Conservation (phyloP, 2,797 vertebrate genomes). For the Melanotaenia pygmaea region DNA sequence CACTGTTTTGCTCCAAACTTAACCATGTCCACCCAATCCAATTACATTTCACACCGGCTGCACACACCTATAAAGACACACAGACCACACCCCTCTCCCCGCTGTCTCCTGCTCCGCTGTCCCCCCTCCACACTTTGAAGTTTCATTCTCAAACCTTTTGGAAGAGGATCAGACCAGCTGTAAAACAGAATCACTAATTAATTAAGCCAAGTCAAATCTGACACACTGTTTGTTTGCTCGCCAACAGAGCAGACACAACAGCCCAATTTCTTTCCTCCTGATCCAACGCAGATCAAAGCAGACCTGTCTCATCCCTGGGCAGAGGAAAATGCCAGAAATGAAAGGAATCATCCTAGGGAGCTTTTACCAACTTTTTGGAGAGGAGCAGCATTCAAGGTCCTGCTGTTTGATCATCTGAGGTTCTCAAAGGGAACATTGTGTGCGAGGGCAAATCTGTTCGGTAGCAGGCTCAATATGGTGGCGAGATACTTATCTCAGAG, state of each 20-base stretch:
- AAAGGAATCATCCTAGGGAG: slow-evolving; percentile 81
- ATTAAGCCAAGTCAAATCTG: slow-evolving; percentile 99
- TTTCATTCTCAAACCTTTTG: slow-evolving; percentile 97
- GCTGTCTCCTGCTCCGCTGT: slow-evolving; percentile 53
- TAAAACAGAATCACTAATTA: slow-evolving; percentile 99
- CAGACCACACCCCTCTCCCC: slow-evolving; percentile 53
- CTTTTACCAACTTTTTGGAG: slow-evolving; percentile 81
- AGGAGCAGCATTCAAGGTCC: slow-evolving; percentile 69
- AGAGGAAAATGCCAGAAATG: slow-evolving; percentile 79
- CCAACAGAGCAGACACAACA: slow-evolving; percentile 95
- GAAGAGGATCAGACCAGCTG: slow-evolving; percentile 97
- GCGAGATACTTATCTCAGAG: slow-evolving; percentile 80
- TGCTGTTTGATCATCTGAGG: slow-evolving; percentile 81
- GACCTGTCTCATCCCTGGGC: slow-evolving; percentile 86
- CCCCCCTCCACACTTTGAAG: slow-evolving; percentile 93
- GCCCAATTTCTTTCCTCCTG: slow-evolving; percentile 83
- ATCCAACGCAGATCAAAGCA: slow-evolving; percentile 92
- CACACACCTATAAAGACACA: slow-evolving; percentile 42
- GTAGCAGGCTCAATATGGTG: slow-evolving; percentile 74
- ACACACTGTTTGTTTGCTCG: slow-evolving; percentile 99
- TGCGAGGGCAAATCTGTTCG: slow-evolving; percentile 77
- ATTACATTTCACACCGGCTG: slow-evolving; percentile 50
- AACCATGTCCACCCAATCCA: slow-evolving; percentile 36
- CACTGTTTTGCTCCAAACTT: slow-evolving; percentile 1
- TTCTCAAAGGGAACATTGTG: slow-evolving; percentile 80